Conservation (phyloP, 2,113 vertebrate species). For the Zosterops japonicus region DNA sequence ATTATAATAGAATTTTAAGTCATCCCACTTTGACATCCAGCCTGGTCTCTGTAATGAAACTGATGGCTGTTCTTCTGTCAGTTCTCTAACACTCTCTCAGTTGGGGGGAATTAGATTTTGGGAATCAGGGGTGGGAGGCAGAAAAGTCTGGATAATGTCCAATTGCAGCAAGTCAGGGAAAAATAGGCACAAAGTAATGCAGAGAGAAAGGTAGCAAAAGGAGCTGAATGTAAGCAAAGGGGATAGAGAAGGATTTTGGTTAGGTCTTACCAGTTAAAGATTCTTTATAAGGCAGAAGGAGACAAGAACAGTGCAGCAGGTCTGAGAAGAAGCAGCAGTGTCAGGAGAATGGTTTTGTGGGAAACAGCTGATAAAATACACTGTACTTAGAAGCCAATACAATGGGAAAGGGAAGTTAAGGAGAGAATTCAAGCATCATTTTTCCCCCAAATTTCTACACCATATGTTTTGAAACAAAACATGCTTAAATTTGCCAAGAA, state of each 20-base stretch:
- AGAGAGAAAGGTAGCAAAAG: background rate
- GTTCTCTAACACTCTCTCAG: background rate
- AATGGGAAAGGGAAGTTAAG: background rate
- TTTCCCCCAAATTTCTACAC: background rate
- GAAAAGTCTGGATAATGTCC: background rate
- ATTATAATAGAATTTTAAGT: background rate
- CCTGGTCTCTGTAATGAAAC: background rate
- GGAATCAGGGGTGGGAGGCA: background rate
- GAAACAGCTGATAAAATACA: background rate
- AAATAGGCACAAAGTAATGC: background rate
- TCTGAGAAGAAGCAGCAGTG: background rate
- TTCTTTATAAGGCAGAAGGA: background rate
- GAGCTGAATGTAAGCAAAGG: background rate
- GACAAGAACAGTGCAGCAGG: background rate
- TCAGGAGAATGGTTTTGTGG: background rate
- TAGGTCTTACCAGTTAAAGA: background rate
- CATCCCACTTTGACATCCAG: background rate
- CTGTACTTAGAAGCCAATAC: background rate
- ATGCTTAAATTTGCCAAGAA: slow-evolving; percentile 11
- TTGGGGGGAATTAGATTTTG: background rate
- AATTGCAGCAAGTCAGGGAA: background rate
- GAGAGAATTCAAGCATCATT: background rate
- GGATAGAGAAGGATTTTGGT: background rate
- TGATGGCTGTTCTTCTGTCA: background rate
- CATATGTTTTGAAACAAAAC: slow-evolving; percentile 22